A percentile compares a stretch with the other conserved stretches of the same genome.
Evolutionary conservation across 2,797 vertebrate species (phyloP).

Genomic region (Anguilla anguilla): DNA sequence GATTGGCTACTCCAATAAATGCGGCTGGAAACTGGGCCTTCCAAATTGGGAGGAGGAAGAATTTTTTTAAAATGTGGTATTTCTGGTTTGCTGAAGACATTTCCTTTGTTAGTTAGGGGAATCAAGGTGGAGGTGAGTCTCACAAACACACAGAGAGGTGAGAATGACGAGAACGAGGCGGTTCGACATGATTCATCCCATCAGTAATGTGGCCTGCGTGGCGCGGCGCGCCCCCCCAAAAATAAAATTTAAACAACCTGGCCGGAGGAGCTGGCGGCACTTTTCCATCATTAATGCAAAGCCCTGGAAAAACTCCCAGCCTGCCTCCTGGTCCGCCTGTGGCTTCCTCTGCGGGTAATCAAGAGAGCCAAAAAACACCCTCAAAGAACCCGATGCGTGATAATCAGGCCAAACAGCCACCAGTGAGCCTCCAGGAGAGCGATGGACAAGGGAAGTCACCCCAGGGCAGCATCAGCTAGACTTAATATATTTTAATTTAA

Average conservation of each 20-base stretch:
- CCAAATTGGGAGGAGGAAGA: not conserved
- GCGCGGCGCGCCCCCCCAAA: not conserved
- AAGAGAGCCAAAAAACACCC: not conserved
- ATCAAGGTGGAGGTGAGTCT: not conserved
- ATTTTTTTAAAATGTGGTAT: not conserved
- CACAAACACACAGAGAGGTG: too few relatives aligned
- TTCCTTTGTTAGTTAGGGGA: not conserved
- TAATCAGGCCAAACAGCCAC: not conserved
- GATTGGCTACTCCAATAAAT: not conserved
- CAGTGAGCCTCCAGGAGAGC: not conserved
- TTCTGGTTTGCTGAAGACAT: not conserved
- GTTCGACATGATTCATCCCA: too few relatives aligned
- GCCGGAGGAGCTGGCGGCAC: not conserved
- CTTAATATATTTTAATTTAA: not conserved
- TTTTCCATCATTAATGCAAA: not conserved
- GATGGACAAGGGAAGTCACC: not conserved
- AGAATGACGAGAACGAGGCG: not conserved
- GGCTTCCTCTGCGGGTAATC: not conserved
- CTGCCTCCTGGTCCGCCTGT: not conserved
- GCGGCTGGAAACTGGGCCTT: not conserved
- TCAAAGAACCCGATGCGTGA: not conserved
- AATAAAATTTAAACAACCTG: not conserved
- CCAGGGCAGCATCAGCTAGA: not conserved
- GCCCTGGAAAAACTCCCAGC: not conserved
- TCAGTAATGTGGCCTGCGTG: not conserved